Conservation (phyloP, 2,113 vertebrate species). For the Alethe castanea region DNA sequence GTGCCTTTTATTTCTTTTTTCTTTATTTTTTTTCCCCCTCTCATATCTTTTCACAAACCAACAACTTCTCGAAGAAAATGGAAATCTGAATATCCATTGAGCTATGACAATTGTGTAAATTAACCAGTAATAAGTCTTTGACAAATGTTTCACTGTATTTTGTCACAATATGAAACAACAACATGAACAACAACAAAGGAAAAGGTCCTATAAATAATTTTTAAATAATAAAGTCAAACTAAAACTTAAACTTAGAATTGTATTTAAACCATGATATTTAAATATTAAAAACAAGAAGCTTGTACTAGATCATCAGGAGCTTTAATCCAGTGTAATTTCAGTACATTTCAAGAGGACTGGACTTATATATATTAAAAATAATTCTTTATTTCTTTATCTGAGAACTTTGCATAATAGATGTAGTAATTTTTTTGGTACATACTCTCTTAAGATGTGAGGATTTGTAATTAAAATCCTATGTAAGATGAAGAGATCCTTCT, state of each 20-base stretch:
- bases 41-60: not conserved
- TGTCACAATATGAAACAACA: not conserved
- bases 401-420: not conserved
- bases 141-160: not conserved
- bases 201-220: not conserved
- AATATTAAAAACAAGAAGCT: not conserved
- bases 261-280: not conserved
- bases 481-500: not conserved
- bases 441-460: not conserved
- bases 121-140: not conserved
- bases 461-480: not conserved
- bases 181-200: not conserved
- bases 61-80: not conserved
- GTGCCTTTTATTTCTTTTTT: not conserved
- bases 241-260: not conserved
- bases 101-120: not conserved
- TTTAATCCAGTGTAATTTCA: not conserved
- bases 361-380: not conserved
- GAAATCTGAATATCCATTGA: not conserved
- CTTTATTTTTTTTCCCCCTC: not conserved
- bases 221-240: not conserved
- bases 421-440: not conserved
- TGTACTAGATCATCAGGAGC: not conserved
- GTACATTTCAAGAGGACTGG: not conserved
- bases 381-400: not conserved